A percentile compares a stretch with the other conserved stretches of the same genome.
Evolutionary conservation across 2,888 invertebrate species (phyloP).

Genomic region (Elmis aenea): DNA sequence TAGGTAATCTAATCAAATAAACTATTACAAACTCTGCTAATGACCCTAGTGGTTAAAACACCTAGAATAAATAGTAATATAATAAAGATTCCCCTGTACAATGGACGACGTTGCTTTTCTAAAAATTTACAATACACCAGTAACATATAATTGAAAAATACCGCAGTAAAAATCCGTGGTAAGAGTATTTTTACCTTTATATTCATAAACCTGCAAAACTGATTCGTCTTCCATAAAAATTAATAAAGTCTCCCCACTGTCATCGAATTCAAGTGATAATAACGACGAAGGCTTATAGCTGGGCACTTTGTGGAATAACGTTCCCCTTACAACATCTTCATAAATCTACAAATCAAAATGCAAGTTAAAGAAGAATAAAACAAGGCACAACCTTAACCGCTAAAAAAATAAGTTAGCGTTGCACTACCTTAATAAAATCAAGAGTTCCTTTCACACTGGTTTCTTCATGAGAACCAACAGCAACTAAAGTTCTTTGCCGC

Average conservation of each 20-base stretch:
- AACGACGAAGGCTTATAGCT: slow-evolving; percentile 50
- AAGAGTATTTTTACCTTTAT: no score
- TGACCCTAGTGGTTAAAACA: no score
- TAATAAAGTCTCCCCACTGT: slow-evolving; percentile 49
- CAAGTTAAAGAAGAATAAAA: background rate
- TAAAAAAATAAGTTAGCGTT: background rate
- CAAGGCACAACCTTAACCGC: background rate
- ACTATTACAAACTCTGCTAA: no score
- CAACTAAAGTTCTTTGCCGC: slow-evolving; percentile 38
- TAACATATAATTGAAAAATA: no score
- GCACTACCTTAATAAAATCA: slow-evolving; percentile 42
- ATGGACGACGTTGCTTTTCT: no score
- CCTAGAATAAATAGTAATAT: no score
- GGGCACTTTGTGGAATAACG: slow-evolving; percentile 50
- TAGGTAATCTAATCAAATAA: no score
- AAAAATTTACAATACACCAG: no score
- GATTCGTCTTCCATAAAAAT: slow-evolving; percentile 47
- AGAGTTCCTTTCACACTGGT: slow-evolving; percentile 35
- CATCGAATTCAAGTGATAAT: slow-evolving; percentile 39
- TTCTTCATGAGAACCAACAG: slow-evolving; percentile 40
- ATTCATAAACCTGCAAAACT: slow-evolving; percentile 47
- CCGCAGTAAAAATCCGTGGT: no score
- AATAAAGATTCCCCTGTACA: no score
- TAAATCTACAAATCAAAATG: slow-evolving; percentile 46
- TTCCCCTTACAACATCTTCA: slow-evolving; percentile 44